Conservation (phyloP, 2,888 invertebrate species). For the Nomada hirtipes region DNA sequence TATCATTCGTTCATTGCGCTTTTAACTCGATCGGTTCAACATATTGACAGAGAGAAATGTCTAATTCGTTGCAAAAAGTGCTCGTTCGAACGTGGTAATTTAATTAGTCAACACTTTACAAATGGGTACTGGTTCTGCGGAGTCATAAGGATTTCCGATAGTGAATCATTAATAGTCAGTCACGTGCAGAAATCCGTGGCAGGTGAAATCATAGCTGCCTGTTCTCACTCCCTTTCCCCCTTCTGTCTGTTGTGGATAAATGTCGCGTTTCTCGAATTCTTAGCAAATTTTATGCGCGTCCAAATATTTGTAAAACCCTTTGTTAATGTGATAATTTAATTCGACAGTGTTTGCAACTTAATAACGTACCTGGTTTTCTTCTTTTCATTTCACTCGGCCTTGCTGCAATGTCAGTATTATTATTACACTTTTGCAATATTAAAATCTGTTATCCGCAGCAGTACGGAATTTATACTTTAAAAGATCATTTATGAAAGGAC, state of each 20-base stretch:
- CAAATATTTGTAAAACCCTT: too few relatives aligned
- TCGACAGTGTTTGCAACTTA: not conserved
- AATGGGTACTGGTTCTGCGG: not conserved
- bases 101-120: conserved; percentile 43
- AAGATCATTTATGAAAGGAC: not conserved
- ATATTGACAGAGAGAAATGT: conserved; percentile 8
- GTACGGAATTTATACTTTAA: not conserved
- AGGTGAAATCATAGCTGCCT: conserved; percentile 61
- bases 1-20: not conserved
- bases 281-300: conserved; percentile 17
- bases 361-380: not conserved
- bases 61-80: not conserved
- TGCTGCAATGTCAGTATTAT: not conserved
- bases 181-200: conserved; percentile 30
- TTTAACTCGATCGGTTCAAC: not conserved
- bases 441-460: not conserved
- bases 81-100: conserved; percentile 21
- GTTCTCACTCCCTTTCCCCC: not conserved
- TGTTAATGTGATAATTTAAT: not conserved
- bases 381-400: not conserved
- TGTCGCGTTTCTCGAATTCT: conserved; percentile 37
- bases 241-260: not conserved
- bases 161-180: conserved; percentile 59
- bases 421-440: not conserved
- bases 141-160: conserved; percentile 63